Evolutionary conservation across 1,140 invertebrate genomes (phyloP).

Genomic region (Cardiocondyla obscurior): DNA sequence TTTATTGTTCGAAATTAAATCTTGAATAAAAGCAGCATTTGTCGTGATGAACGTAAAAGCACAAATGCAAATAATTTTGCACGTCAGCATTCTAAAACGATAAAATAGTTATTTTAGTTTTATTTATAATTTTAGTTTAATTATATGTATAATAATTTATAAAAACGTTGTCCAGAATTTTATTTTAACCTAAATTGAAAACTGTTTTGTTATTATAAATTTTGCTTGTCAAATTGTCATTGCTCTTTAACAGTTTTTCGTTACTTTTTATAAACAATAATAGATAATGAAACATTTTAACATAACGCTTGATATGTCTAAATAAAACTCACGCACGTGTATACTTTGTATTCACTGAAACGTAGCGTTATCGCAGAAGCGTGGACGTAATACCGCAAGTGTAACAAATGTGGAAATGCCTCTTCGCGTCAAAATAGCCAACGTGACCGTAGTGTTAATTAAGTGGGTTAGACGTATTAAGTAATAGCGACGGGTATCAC

Average conservation of each 20-base stretch:
- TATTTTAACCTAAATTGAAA: too few relatives aligned
- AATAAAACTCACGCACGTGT: neutral
- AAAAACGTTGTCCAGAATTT: too few relatives aligned
- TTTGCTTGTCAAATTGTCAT: too few relatives aligned
- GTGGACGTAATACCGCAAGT: neutral
- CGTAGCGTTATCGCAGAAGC: neutral
- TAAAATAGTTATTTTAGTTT: neutral
- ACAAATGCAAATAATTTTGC: neutral
- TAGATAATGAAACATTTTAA: neutral
- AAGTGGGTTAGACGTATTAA: slow-evolving; percentile 28
- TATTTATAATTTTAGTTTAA: too few relatives aligned
- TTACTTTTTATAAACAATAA: too few relatives aligned
- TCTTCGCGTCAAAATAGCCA: neutral
- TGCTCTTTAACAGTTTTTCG: too few relatives aligned
- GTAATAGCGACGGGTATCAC: neutral
- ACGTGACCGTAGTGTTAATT: neutral
- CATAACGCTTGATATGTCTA: neutral
- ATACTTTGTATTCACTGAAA: neutral
- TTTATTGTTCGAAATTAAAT: neutral
- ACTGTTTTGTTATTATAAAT: too few relatives aligned
- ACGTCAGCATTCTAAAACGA: neutral
- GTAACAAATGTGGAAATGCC: neutral
- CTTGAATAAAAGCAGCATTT: neutral
- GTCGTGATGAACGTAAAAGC: neutral
- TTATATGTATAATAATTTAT: too few relatives aligned